Base-by-base conservation (phyloP, 2,113 vertebrate genomes). In the Hyla sarda region DNA sequence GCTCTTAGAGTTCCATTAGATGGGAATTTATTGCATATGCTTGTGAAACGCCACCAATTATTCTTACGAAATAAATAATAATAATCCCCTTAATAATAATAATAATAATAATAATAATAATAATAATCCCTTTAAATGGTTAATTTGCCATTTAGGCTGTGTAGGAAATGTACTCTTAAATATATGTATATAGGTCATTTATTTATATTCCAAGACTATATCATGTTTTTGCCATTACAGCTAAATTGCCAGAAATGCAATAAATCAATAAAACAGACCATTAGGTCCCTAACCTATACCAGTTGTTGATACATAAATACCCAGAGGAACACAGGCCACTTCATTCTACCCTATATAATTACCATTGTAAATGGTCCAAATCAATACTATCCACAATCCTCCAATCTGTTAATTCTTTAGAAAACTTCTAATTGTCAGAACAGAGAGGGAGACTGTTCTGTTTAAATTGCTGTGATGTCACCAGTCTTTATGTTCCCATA, bases 241-340 rank as follows among this genome's bases (percentile, higher is more conserved):
- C 10, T 41, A 37, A 71, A 37, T 69, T 16, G 5, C 65, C 30
- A 7, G 16, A 34, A 30, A 71, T 71, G 34, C 23, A 71, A 71
- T 37, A 71, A 41, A 41, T 41, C 67, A 71, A 41, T 71, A 41
- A 41, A 23, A 41, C 8, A 41, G 67, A 71, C 34, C 41, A 19
- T 41, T 71, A 41, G 67, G 67, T 71, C 67, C 19, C 23, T 71
- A 71, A 71, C 67, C 67, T 41, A 71, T 13, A 71, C 67, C 67
- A 71, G 34, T 71, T 71, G 67, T 71, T 37, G 32, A 41, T 71
- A 23, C 0, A 34, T 41, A 23, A 21, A 71, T 71, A 23, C 67
- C 67, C 67, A 71, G 67, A 41, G 67, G 67, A 71, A 4, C 67
- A 37, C 19, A 10, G 34, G 67, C 19, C 19, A 71, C 67, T 71